Percentiles rank a stretch among this genome's conserved stretches.
Conservation (phyloP, 2,888 invertebrate genomes). For the Pyrochroa serraticornis region DNA sequence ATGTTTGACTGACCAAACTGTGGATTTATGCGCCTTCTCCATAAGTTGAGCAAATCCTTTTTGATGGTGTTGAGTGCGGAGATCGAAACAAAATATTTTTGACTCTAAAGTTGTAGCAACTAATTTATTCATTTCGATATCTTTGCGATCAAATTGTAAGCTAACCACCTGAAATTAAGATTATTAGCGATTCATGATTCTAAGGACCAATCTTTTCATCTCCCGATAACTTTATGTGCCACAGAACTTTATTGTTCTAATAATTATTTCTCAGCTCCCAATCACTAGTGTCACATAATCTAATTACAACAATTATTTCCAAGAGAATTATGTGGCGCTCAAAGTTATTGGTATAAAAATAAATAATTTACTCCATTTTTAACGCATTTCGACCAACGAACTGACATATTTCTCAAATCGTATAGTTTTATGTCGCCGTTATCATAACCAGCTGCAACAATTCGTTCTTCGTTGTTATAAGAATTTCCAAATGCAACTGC, state of each 20-base stretch:
- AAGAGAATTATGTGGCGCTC: too few relatives aligned
- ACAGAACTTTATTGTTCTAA: too few relatives aligned
- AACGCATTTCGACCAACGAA: conserved; percentile 90
- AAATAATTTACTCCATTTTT: conserved; percentile 83
- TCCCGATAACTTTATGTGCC: too few relatives aligned
- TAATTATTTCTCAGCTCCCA: too few relatives aligned
- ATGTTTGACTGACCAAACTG: conserved; percentile 88
- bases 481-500: conserved; percentile 91
- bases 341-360: too few relatives aligned
- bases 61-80: conserved; percentile 84
- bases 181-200: neutral
- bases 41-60: conserved; percentile 80
- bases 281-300: too few relatives aligned
- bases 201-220: too few relatives aligned
- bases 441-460: conserved; percentile 91
- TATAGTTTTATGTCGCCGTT: conserved; percentile 96
- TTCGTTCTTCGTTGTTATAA: conserved; percentile 82
- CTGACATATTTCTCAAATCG: conserved; percentile 81
- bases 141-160: conserved; percentile 89
- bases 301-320: too few relatives aligned
- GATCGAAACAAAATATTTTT: conserved; percentile 86
- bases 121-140: conserved; percentile 94
- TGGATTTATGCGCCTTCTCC: conserved; percentile 67
- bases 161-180: conserved; percentile 68
- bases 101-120: conserved; percentile 91